A percentile compares a stretch with the other conserved stretches of the same genome.
Conservation (phyloP, 2,113 vertebrate genomes). For the Gulo gulo region DNA sequence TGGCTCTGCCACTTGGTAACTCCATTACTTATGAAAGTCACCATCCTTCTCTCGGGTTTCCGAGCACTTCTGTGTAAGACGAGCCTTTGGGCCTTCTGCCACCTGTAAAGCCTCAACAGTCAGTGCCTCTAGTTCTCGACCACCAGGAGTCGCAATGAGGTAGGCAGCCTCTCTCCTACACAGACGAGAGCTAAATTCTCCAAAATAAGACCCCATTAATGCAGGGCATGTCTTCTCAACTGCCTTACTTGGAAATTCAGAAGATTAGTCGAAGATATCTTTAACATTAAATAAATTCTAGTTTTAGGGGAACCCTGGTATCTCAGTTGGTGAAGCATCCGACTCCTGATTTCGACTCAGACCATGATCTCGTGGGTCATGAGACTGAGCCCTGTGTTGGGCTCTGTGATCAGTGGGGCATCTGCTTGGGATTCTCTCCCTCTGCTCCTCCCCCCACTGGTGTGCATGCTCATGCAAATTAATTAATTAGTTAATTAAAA, state of each 20-base stretch:
- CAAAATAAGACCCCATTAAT: background rate
- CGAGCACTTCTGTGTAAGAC: accelerated
- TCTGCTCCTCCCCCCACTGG: background rate
- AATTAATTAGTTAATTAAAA: background rate
- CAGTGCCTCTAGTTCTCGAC: background rate
- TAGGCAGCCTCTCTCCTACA: background rate
- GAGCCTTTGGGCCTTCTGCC: background rate
- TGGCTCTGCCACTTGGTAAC: background rate
- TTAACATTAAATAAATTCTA: background rate
- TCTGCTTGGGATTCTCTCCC: background rate
- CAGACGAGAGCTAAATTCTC: background rate
- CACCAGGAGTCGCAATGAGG: background rate
- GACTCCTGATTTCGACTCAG: background rate
- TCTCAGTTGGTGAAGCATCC: background rate
- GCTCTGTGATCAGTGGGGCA: background rate
- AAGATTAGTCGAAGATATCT: background rate
- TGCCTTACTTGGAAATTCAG: background rate
- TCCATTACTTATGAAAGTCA: too few relatives aligned
- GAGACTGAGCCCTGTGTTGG: background rate
- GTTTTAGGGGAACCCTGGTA: background rate
- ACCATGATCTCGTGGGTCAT: background rate
- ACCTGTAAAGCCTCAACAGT: background rate
- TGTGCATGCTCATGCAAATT: background rate
- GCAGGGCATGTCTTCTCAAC: background rate
- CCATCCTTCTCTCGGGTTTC: background rate